Conservation (phyloP, 1,140 invertebrate genomes). For the Drosophila dunni region DNA sequence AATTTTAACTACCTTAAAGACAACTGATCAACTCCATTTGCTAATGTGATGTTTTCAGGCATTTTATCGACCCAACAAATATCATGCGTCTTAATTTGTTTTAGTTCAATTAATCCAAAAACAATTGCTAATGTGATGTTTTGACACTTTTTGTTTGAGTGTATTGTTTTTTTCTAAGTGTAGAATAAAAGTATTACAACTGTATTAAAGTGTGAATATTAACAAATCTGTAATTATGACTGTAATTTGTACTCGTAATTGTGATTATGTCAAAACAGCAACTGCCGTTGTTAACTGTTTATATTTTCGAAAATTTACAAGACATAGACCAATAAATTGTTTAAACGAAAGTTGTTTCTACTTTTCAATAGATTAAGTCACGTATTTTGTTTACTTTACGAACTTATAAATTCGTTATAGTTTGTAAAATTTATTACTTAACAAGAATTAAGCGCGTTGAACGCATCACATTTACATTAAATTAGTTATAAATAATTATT, state of each 20-base stretch:
- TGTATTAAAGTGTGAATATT: constrained; percentile 16
- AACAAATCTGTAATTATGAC: background rate
- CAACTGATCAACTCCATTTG: constrained; percentile 5
- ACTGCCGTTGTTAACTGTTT: constrained; percentile 15
- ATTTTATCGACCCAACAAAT: background rate
- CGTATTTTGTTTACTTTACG: constrained; percentile 1
- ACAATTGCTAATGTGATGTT: constrained; percentile 31
- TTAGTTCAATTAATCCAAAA: background rate
- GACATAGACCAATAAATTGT: constrained; percentile 24
- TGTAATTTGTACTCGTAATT: constrained; percentile 13
- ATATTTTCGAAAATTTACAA: constrained; percentile 7
- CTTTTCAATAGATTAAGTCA: no score
- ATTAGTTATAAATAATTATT: constrained; percentile 41
- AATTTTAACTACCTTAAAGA: constrained; percentile 36
- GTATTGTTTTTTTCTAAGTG: constrained; percentile 11
- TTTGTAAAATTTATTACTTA: constrained; percentile 54
- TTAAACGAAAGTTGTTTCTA: background rate
- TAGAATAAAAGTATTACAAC: constrained; percentile 31
- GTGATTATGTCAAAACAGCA: constrained; percentile 13
- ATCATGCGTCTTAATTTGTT: background rate
- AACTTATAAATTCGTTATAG: constrained; percentile 52
- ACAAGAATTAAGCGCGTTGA: constrained; percentile 10
- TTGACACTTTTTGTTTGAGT: constrained; percentile 21
- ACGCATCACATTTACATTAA: constrained; percentile 52
- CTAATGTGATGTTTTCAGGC: constrained; percentile 29